Base-by-base conservation (phyloP, 2,113 vertebrate species). In the Boleophthalmus pectinirostris region DNA sequence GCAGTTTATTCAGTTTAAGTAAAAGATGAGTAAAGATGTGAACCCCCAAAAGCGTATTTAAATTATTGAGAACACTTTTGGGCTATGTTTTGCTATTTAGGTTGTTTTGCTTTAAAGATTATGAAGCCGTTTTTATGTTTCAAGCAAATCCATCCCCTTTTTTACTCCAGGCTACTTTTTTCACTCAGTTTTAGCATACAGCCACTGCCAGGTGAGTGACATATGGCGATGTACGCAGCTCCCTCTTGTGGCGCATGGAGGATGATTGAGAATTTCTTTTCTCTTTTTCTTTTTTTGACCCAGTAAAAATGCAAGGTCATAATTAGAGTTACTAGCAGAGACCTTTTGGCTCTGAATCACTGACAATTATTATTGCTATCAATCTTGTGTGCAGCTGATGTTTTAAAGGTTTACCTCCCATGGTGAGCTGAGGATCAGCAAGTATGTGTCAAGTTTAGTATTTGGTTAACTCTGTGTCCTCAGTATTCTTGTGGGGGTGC, bases 271-370 rank as follows among this genome's bases (percentile, higher is more conserved):
- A 2, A 11, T 18, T 8, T 8, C 51, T n/a, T 10, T 21, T 13
- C 12, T 61, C 56, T 24, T 33, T 8, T 15, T 72, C 58, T 10
- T 21, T 13, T 38, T 38, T 35, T 35, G 6, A 9, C 47, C 35
- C 24, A 77, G 51, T 33, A 15, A 74, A 63, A 64, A 69, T 77
- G 2, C 25, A 58, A 16, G 68, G 69, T 73, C 38, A 61, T 74
- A 67, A 86, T 83, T 64, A 75, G 72, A 66, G 74, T 60, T 69
- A 67, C 63, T n/a, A 14, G 45, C 68, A 76, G 80, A 79, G 69
- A 69, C 74, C 21, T 78, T 63, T 85, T 77, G 70, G 83, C 68
- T 83, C 54, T 90, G 90, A 90, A 57, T 91, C 85, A 90, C 51
- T 12, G n/a, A 11, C 78, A 73, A 75, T 74, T 78, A 80, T 68